Conservation (phyloP, 2,888 invertebrate genomes). For the Drosophila kanekoi region DNA sequence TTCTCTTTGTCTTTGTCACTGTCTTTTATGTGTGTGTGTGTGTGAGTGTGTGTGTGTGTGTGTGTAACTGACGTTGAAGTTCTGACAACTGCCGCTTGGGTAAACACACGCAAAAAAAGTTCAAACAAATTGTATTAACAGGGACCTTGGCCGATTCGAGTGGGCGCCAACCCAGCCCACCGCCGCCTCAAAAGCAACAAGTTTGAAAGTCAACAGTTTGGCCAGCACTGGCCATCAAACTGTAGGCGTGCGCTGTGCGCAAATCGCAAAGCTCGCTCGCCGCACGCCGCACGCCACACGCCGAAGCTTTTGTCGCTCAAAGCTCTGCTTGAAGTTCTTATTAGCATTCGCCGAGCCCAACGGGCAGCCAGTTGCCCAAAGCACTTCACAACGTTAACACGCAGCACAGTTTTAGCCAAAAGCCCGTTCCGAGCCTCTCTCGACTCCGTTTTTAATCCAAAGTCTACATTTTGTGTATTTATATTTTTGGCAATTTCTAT, state of each 20-base stretch:
- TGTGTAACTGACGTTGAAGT: conserved; percentile 5
- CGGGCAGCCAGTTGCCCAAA: conserved; percentile 48
- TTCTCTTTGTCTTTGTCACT: conserved; percentile 3
- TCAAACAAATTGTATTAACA: conserved; percentile 24
- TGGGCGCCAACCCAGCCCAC: conserved; percentile 29
- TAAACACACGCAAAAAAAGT: conserved; percentile 19
- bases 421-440: background rate
- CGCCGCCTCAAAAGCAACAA: conserved; percentile 56
- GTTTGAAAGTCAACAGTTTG: conserved; percentile 49
- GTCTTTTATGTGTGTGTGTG: background rate
- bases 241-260: conserved; percentile 44
- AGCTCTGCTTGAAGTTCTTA: conserved; percentile 71
- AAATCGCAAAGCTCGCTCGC: conserved; percentile 9
- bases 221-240: conserved; percentile 38
- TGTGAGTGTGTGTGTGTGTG: conserved; percentile 2
- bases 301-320: conserved; percentile 50
- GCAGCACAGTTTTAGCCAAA: background rate
- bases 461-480: conserved; percentile 49
- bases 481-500: conserved; percentile 22
- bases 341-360: conserved; percentile 47
- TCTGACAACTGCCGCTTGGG: conserved; percentile 32
- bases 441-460: conserved; percentile 12
- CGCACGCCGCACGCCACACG: conserved; percentile 1
- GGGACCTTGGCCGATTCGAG: conserved; percentile 49
- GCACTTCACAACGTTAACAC: conserved; percentile 56